Evolutionary conservation across 1,140 invertebrate species (phyloP), one percentile per base, ranked within the genome.

Genomic region (Bathynomus jamesi): DNA sequence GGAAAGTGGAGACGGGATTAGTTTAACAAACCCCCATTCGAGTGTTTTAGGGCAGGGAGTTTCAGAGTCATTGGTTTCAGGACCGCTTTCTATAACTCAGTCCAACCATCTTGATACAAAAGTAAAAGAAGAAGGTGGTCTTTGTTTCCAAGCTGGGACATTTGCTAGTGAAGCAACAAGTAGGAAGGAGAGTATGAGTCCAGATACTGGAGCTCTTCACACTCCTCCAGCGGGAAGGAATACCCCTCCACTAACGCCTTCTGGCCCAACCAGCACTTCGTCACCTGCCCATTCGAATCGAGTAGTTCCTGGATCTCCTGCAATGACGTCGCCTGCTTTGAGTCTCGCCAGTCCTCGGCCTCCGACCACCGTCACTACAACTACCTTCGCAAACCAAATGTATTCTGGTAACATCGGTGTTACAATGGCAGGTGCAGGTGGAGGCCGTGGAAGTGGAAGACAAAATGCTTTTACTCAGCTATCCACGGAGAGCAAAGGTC

Each of bases 1-100:
- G 64, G 73, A 72, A 46, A 73, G 79, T 32, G 75, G 74, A 64
- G 70, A 75, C 68, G 71, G 73, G n/a, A 40, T 78, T 65, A 67
- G 64, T 67, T 53, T 53, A 53, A 11, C 40, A 21, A 53, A 53
- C 40, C 21, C 40, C 5, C 40, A 53, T 53, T 53, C 40, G 2
- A 53, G 1, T 53, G 13, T 53, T 17, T 1, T 53, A 17, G 21
- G 11, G 1, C 40, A 53, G 21, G 40, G 40, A 53, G 40, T 53
- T 28, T 66, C n/a, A 60, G 21, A 28, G 61, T 28, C 21, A 63
- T 24, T 24, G 11, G 61, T 24, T 32, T 67, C n/a, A 67, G 72
- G 62, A 70, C 62, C 28, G 61, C 72, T 24, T 65, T 71, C 53
- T 70, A 65, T 63, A 64, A 62, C 67, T 69, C 69, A 29, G 62